A percentile compares a stretch with the other conserved stretches of the same genome.
phyloP scores from a whole-genome alignment of 2,888 invertebrate genomes.

The Bombylius major region DNA sequence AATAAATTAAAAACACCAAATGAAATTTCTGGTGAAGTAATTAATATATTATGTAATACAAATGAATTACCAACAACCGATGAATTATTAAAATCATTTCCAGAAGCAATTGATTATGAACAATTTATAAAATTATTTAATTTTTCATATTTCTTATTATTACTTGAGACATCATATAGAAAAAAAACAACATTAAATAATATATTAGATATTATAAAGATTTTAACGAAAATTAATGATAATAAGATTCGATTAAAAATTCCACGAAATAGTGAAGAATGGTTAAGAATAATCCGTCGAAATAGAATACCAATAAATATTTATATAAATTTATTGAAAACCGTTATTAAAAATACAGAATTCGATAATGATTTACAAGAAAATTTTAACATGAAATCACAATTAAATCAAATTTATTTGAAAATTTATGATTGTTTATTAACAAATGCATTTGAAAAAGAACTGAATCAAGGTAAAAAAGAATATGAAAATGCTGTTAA shows the following conservation, averaged over 20 bases:
- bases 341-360: conserved; percentile 39
- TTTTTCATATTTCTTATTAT: conserved; percentile 23
- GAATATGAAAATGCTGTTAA: conserved; percentile 28
- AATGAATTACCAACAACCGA: conserved; percentile 14
- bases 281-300: conserved; percentile 32
- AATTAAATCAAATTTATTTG: conserved; percentile 15
- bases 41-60: not conserved
- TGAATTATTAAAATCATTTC: conserved; percentile 24
- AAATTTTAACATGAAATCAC: not conserved
- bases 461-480: conserved; percentile 12
- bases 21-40: not conserved
- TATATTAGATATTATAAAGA: conserved; percentile 19
- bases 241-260: conserved; percentile 18
- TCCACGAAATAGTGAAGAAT: conserved; percentile 20
- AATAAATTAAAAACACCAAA: conserved; percentile 14
- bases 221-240: conserved; percentile 14
- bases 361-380: conserved; percentile 23
- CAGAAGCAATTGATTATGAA: conserved; percentile 19
- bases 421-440: conserved; percentile 21
- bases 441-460: conserved; percentile 15
- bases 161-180: conserved; percentile 15
- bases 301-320: conserved; percentile 44
- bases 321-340: conserved; percentile 42
- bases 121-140: conserved; percentile 18
- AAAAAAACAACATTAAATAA: not conserved